A percentile compares a stretch with the other conserved stretches of the same genome.
Evolutionary conservation across 2,113 vertebrate species (phyloP).

Genomic region (Odobenus rosmarus): DNA sequence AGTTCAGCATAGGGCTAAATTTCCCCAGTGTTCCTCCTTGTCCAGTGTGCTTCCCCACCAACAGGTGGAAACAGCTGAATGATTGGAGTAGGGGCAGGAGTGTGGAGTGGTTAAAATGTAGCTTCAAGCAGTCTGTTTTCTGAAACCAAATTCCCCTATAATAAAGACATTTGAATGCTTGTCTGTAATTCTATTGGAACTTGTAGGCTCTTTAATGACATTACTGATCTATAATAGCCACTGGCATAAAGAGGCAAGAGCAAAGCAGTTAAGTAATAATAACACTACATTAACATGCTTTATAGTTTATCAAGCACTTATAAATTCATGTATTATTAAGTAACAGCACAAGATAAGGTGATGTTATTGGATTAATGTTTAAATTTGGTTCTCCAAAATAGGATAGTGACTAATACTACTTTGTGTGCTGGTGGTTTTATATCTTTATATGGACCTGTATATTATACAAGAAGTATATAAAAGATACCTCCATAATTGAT

Average conservation of each 20-base stretch:
- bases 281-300: background rate
- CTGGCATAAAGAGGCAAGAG: conserved; percentile 10
- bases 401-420: background rate
- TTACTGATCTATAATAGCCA: background rate
- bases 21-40: background rate
- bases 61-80: background rate
- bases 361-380: conserved; percentile 22
- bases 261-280: conserved; percentile 15
- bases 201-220: conserved; percentile 24
- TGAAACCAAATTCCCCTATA: conserved; percentile 27
- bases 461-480: conserved; percentile 30
- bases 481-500: background rate
- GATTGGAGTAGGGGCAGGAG: background rate
- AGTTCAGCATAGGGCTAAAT: background rate
- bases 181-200: conserved; percentile 35
- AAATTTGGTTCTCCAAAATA: conserved; percentile 43
- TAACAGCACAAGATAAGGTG: background rate
- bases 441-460: conserved; percentile 10
- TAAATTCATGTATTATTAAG: conserved; percentile 34
- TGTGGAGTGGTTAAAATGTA: conserved; percentile 48
- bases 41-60: background rate
- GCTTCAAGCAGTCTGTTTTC: background rate
- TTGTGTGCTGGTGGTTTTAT: conserved; percentile 5
- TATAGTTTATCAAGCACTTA: background rate
- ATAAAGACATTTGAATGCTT: conserved; percentile 39